Conservation (phyloP, 1,140 invertebrate species). For the Yoshiicerus persimilis region DNA sequence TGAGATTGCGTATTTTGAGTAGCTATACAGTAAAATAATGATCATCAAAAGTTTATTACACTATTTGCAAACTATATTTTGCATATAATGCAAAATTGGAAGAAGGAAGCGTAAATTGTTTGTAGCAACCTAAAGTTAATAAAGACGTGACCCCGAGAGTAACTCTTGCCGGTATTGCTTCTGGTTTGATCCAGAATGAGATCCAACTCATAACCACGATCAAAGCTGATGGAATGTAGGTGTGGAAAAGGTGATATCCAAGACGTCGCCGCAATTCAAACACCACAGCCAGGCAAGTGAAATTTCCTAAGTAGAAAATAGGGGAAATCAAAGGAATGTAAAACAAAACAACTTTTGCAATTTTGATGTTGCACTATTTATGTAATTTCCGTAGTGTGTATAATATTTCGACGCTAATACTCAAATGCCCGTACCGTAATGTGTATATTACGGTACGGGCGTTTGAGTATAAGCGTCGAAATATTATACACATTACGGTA, state of each 20-base stretch:
- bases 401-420: too few species aligned
- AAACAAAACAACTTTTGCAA: not conserved
- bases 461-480: too few species aligned
- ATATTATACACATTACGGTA: too few species aligned
- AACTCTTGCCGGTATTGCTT: constrained; percentile 52
- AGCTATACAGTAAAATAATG: constrained; percentile 3
- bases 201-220: constrained; percentile 68
- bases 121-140: constrained; percentile 35
- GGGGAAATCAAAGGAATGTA: not conserved
- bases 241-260: constrained; percentile 85
- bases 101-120: not conserved
- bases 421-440: too few species aligned
- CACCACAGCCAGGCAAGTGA: constrained; percentile 82
- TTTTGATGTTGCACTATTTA: not conserved
- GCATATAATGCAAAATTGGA: not conserved
- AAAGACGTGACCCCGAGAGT: constrained; percentile 50
- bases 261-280: constrained; percentile 80
- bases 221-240: constrained; percentile 81
- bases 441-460: too few species aligned
- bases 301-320: constrained; percentile 74
- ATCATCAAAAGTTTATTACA: not conserved
- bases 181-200: constrained; percentile 53
- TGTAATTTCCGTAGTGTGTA: too few species aligned
- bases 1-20: constrained; percentile 62
- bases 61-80: too few species aligned